Base-by-base conservation (phyloP, 2,113 vertebrate species). In the Tapirus terrestris region DNA sequence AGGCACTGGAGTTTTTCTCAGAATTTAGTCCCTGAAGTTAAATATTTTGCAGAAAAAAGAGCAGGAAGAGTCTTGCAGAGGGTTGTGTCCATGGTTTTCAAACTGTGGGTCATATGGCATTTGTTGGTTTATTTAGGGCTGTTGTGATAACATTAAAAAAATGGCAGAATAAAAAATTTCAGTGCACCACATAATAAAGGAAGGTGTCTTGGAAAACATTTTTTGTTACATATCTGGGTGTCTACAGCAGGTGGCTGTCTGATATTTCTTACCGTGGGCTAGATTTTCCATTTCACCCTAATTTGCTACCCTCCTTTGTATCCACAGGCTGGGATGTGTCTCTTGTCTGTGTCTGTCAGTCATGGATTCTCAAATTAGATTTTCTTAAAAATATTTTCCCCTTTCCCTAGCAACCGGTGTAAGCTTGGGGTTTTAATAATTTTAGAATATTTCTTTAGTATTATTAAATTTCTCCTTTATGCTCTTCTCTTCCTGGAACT, bases 301-400 rank as follows among this genome's bases (percentile, higher is more conserved):
- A 16, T 6, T 18, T 2, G 1, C 29, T 8, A 0, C 3, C 27
- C 14, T 11, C 8, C 10, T 1, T 1, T 11, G 25, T 36, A 3
- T 4, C 25, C 43, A 3, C 1, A 3, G 1, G 45, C n/a, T 33
- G 80, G 14, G 11, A 4, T 4, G 51, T 25, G 18, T 31, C n/a
- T 92, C 36, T 60, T 43, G 4, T 56, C 56, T 82, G 0, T 36
- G 80, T 56, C 48, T 68, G 36, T 72, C 61, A 14, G 31, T 48
- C 6, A 13, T 89, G 53, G 8, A n/a, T 91, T 89, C 53, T 93
- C 89, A 61, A 72, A 58, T 65, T 51, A 70, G 65, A 81, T 76
- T 84, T 75, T 48, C 79, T 90, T 67, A 56, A 70, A 53, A 77
- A 63, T 48, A 56, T 58, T 93, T 88, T 77, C 25, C 51, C 14